phyloP scores from a whole-genome alignment of 2,888 invertebrate genomes.

The Timema podura region DNA sequence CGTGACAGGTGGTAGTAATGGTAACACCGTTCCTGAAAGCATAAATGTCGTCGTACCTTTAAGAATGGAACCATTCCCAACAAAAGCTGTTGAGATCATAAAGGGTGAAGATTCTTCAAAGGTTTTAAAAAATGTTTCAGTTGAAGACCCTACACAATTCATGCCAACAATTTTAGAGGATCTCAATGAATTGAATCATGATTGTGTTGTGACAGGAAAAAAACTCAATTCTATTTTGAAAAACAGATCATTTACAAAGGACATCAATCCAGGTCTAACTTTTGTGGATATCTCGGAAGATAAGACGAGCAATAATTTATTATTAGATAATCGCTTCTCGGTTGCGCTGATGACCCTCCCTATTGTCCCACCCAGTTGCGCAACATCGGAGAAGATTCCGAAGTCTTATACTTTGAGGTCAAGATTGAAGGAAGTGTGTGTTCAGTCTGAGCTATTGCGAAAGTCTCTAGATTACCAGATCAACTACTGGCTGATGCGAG shows the following conservation, averaged over 20 bases:
- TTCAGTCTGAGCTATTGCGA: slow-evolving; percentile 42
- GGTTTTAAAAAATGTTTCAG: not conserved
- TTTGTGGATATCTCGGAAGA: not conserved
- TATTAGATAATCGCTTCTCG: slow-evolving; percentile 49
- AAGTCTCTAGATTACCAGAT: slow-evolving; percentile 47
- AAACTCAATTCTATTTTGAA: too few species aligned
- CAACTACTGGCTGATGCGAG: slow-evolving; percentile 50
- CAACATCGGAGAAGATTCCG: not conserved
- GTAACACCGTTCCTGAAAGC: slow-evolving; percentile 32
- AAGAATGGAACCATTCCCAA: slow-evolving; percentile 33
- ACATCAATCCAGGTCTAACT: not conserved
- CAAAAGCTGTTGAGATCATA: not conserved
- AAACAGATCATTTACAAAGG: not conserved
- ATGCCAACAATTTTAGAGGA: not conserved
- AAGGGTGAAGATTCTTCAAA: not conserved
- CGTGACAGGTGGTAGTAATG: slow-evolving; percentile 32
- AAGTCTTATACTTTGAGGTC: slow-evolving; percentile 22
- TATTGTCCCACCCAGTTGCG: slow-evolving; percentile 36
- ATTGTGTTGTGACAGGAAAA: not conserved
- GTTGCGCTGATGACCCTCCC: slow-evolving; percentile 50
- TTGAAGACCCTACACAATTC: not conserved
- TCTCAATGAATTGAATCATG: not conserved
- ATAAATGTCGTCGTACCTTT: slow-evolving; percentile 41
- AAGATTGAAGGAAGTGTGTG: slow-evolving; percentile 42
- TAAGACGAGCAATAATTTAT: slow-evolving; percentile 15